Percentiles rank a stretch among this genome's conserved stretches.
phyloP scores from a whole-genome alignment of 2,888 invertebrate genomes.

The Rosalia funebris region DNA sequence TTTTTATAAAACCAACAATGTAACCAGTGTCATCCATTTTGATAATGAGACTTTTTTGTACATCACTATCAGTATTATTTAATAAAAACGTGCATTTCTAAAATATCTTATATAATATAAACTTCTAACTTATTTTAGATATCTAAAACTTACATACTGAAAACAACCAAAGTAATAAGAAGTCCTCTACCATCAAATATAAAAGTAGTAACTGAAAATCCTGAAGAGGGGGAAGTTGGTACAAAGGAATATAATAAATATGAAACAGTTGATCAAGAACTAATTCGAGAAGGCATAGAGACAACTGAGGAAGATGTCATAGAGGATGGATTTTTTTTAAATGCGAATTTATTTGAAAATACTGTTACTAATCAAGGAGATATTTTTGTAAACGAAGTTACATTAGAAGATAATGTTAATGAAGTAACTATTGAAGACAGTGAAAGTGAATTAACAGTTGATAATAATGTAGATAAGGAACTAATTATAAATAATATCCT shows the following conservation, averaged over 20 bases:
- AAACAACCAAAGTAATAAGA: slow-evolving; percentile 50
- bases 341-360: slow-evolving; percentile 55
- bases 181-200: slow-evolving; percentile 32
- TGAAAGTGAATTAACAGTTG: slow-evolving; percentile 42
- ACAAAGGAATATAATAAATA: slow-evolving; percentile 41
- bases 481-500: slow-evolving; percentile 4
- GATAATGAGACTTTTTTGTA: no score
- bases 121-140: slow-evolving; percentile 45
- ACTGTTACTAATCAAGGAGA: slow-evolving; percentile 35
- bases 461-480: slow-evolving; percentile 12
- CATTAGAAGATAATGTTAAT: slow-evolving; percentile 59
- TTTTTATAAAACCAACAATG: no score
- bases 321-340: slow-evolving; percentile 54
- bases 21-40: no score
- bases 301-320: slow-evolving; percentile 23
- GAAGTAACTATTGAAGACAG: slow-evolving; percentile 56
- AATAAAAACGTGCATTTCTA: no score
- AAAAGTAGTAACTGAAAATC: slow-evolving; percentile 35
- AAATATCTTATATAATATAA: no score
- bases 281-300: slow-evolving; percentile 18
- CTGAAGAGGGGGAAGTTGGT: slow-evolving; percentile 31
- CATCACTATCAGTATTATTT: no score
- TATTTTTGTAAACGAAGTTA: slow-evolving; percentile 42
- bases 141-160: slow-evolving; percentile 53
- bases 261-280: slow-evolving; percentile 41